Base-by-base conservation (phyloP, 2,888 invertebrate genomes). In the Apamea monoglypha region DNA sequence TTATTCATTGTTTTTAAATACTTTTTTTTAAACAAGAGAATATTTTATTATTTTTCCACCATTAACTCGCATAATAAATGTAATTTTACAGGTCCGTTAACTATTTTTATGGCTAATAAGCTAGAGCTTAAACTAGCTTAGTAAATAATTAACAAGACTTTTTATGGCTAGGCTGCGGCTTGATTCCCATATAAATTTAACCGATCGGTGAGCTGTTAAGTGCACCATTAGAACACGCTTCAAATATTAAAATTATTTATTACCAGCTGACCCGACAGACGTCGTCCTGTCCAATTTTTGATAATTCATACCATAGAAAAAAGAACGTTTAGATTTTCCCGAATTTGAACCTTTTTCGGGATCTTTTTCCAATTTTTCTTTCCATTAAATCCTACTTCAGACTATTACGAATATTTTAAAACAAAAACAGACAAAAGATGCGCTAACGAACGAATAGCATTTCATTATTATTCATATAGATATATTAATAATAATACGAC, bases 61-160 rank as follows among this genome's bases (percentile, higher is more conserved):
- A 71, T 76, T 70, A 76, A 53, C 44, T 53, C 44, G 56, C 50
- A 74, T 67, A 74, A 53, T 67, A 36, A 81, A 71, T 76, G 53
- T 63, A n/a, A 50, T 76, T 61, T 63, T 63, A 76, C 7, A 16
- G 61, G 50, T 53, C 0, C 7, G 29, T 76, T 70, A 44, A 71
- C 66, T 36, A 71, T 67, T 82, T 74, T 81, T 76, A 81, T 56
- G 29, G 16, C 36, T 18, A 63, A 53, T 68, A 68, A 82, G 29
- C 47, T n/a, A 0, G 59, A 81, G 36, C 6, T 36, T 68, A 63
- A 70, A 40, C 40, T 50, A 50, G 50, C 59, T 73, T 32, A n/a
- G 16, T 80, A 10, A 72, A 81, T 81, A 66, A 80, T 73, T 50
- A 73, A 80, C 29, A 81, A 21, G 29, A 25, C 25, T 18, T 67